These are phyloP conservation scores for Esox lucius DNA, from an alignment of 2,797 vertebrate species.

Conservation along the genomic window DNA sequence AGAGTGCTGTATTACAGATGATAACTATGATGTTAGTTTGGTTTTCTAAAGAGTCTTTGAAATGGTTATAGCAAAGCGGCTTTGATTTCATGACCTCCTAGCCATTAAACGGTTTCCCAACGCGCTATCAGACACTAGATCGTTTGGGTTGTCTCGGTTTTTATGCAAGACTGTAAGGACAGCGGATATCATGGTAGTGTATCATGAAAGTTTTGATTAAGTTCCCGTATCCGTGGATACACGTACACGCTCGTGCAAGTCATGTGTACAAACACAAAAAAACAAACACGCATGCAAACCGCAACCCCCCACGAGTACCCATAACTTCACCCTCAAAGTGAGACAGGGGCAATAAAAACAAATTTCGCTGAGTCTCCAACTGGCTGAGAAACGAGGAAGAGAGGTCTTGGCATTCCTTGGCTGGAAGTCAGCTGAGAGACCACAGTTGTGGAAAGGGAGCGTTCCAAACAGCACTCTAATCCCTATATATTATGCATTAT, in stretches of 20 bases:
- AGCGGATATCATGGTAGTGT: background rate
- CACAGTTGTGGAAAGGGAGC: background rate
- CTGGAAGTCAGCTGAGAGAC: background rate
- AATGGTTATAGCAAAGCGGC: background rate
- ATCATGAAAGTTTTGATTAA: background rate
- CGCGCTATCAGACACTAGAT: background rate
- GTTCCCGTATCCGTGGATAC: background rate
- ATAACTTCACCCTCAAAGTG: background rate
- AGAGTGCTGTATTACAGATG: slow-evolving; percentile 3
- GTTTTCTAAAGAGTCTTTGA: background rate
- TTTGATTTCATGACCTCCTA: slow-evolving; percentile 4
- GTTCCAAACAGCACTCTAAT: background rate
- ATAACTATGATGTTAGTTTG: background rate
- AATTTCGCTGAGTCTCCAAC: background rate
- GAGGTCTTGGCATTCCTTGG: background rate
- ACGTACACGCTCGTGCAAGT: slow-evolving; percentile 4
- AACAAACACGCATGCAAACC: background rate
- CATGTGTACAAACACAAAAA: slow-evolving; percentile 3
- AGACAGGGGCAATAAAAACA: background rate
- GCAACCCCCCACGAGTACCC: slow-evolving; percentile 6
- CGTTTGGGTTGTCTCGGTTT: background rate
- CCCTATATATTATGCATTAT: background rate
- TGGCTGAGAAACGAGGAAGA: slow-evolving; percentile 7
- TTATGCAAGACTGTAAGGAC: background rate
- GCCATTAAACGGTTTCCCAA: background rate